These are phyloP conservation scores for Melolontha melolontha DNA, from an alignment of 2,888 invertebrate genomes.

Conservation along the genomic window DNA sequence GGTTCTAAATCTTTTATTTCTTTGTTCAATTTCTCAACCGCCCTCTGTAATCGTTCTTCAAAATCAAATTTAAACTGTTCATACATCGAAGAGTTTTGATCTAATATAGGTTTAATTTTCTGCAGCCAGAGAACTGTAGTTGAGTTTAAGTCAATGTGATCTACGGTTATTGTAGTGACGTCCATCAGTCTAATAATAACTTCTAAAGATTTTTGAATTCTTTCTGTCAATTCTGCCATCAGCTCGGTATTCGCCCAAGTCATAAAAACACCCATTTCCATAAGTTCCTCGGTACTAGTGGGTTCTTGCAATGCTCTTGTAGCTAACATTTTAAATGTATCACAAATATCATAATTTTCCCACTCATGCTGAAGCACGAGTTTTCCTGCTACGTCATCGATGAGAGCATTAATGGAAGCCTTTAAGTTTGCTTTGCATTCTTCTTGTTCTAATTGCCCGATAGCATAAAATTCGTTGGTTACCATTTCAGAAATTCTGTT, in stretches of 20 bases:
- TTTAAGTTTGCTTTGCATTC: slow-evolving; percentile 74
- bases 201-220: slow-evolving; percentile 76
- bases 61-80: slow-evolving; percentile 87
- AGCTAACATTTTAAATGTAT: slow-evolving; percentile 78
- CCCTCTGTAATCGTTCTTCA: slow-evolving; percentile 81
- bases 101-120: slow-evolving; percentile 84
- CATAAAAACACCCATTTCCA: slow-evolving; percentile 83
- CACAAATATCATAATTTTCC: slow-evolving; percentile 77
- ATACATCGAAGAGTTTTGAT: slow-evolving; percentile 81
- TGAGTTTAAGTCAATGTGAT: slow-evolving; percentile 85
- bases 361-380: slow-evolving; percentile 74
- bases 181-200: slow-evolving; percentile 80
- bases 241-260: slow-evolving; percentile 80
- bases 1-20: slow-evolving; percentile 81
- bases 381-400: slow-evolving; percentile 73
- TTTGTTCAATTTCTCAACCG: slow-evolving; percentile 76
- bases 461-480: slow-evolving; percentile 76
- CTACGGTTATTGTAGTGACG: slow-evolving; percentile 77
- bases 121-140: slow-evolving; percentile 86
- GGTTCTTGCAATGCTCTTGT: slow-evolving; percentile 79
- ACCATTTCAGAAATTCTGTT: slow-evolving; percentile 73
- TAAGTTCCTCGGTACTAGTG: slow-evolving; percentile 82
- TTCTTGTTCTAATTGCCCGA: slow-evolving; percentile 73
- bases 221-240: slow-evolving; percentile 76
- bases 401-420: slow-evolving; percentile 69